Percentiles rank a stretch among this genome's conserved stretches.
These are phyloP conservation scores for Scatophagus argus DNA, from an alignment of 2,113 vertebrate genomes.

Conservation along the genomic window DNA sequence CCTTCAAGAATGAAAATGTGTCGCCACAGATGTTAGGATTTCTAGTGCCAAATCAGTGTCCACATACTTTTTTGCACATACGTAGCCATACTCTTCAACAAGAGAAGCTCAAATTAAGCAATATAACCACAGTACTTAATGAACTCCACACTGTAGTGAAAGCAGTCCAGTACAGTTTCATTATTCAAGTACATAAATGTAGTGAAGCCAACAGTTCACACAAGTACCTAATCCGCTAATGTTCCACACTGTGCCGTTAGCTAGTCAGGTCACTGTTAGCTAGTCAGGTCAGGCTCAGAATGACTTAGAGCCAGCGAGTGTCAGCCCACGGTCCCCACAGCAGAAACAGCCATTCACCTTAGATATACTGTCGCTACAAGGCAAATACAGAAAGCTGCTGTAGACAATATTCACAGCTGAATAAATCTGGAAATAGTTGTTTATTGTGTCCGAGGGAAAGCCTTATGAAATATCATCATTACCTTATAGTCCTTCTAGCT, in stretches of 20 bases:
- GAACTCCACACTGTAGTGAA: rapidly evolving
- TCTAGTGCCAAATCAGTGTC: slow-evolving; percentile 4
- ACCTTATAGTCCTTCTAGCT: slow-evolving; percentile 72
- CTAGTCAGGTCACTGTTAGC: too few species aligned
- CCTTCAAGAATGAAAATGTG: slow-evolving; percentile 31
- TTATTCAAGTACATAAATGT: background rate
- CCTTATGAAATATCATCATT: slow-evolving; percentile 4
- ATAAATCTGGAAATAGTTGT: background rate
- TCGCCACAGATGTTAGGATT: slow-evolving; percentile 39
- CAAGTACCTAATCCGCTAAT: background rate
- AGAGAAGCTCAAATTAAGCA: background rate
- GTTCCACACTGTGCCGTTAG: background rate
- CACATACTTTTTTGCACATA: background rate
- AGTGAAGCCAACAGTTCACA: background rate
- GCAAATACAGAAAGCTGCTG: background rate
- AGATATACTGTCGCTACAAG: background rate
- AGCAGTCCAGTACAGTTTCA: background rate
- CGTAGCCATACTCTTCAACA: too few species aligned
- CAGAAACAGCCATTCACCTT: background rate
- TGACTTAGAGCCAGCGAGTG: background rate
- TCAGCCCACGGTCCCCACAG: too few species aligned
- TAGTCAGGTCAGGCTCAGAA: background rate
- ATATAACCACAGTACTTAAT: too few species aligned
- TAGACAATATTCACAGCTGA: too few species aligned
- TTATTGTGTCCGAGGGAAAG: background rate